These are phyloP conservation scores for Tiliacea citrago DNA, from an alignment of 2,888 invertebrate species.

Conservation along the genomic window DNA sequence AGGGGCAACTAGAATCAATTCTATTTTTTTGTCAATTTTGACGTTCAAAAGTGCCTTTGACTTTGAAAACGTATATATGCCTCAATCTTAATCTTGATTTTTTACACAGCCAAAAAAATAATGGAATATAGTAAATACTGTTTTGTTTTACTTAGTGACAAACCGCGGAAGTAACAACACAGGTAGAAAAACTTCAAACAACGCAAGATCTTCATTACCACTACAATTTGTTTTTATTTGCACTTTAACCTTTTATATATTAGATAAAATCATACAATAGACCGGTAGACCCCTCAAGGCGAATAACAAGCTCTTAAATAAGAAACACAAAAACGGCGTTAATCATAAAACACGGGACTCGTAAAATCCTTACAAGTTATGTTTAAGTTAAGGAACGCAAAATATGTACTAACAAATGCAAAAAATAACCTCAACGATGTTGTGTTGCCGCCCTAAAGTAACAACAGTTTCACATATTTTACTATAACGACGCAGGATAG, in stretches of 20 bases:
- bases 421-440: neutral
- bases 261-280: conserved; percentile 23
- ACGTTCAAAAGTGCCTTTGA: too few species aligned
- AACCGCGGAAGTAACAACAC: neutral
- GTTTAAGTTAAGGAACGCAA: conserved; percentile 12
- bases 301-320: conserved; percentile 6
- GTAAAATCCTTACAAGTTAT: conserved; percentile 17
- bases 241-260: conserved; percentile 9
- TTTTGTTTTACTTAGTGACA: neutral
- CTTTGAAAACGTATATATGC: neutral
- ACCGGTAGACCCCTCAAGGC: neutral
- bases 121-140: neutral
- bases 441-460: conserved; percentile 39
- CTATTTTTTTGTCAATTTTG: too few species aligned
- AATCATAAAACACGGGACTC: conserved; percentile 23
- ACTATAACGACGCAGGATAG: neutral
- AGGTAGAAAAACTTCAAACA: neutral
- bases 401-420: neutral
- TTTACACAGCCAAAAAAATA: conserved; percentile 15
- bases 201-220: neutral
- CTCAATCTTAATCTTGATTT: neutral
- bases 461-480: conserved; percentile 48
- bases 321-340: conserved; percentile 14
- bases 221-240: neutral
- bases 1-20: too few species aligned